These are phyloP conservation scores for Ammodytes marinus DNA, from an alignment of 2,113 vertebrate species.

Conservation along the genomic window DNA sequence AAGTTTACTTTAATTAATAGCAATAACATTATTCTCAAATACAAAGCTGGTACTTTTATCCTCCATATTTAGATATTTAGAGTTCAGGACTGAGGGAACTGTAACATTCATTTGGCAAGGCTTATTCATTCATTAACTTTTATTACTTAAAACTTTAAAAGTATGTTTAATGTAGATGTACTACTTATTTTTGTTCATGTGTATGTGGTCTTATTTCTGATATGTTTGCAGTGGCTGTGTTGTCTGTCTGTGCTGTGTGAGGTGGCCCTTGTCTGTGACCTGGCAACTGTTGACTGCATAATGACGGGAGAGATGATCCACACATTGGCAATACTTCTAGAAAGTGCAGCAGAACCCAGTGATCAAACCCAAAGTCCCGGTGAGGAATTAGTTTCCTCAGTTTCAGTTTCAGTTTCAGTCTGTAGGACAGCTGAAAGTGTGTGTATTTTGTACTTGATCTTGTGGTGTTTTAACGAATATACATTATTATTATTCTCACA, in stretches of 20 bases:
- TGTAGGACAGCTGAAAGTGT: background rate
- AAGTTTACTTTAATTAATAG: background rate
- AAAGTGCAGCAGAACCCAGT: slow-evolving; percentile 79
- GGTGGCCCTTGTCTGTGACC: slow-evolving; percentile 82
- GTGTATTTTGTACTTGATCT: background rate
- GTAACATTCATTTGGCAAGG: background rate
- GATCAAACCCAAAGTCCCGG: slow-evolving; percentile 11
- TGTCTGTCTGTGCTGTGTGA: slow-evolving; percentile 89
- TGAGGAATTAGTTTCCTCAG: slow-evolving; percentile 2
- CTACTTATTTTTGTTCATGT: background rate
- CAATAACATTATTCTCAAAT: slow-evolving; percentile 7
- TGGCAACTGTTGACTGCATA: slow-evolving; percentile 80
- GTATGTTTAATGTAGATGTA: background rate
- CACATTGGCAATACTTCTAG: slow-evolving; percentile 83
- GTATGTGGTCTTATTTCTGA: background rate
- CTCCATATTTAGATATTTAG: background rate
- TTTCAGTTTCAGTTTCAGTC: background rate
- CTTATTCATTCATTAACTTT: background rate
- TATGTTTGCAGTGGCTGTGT: slow-evolving; percentile 88
- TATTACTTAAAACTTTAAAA: background rate
- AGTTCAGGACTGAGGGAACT: background rate
- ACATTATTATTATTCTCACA: background rate
- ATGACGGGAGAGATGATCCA: slow-evolving; percentile 88
- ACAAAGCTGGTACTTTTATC: background rate
- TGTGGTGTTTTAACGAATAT: slow-evolving; percentile 2